Evolutionary conservation across 2,113 vertebrate species (phyloP), one percentile per base, ranked within the genome.

Genomic region (Catagonus wagneri): DNA sequence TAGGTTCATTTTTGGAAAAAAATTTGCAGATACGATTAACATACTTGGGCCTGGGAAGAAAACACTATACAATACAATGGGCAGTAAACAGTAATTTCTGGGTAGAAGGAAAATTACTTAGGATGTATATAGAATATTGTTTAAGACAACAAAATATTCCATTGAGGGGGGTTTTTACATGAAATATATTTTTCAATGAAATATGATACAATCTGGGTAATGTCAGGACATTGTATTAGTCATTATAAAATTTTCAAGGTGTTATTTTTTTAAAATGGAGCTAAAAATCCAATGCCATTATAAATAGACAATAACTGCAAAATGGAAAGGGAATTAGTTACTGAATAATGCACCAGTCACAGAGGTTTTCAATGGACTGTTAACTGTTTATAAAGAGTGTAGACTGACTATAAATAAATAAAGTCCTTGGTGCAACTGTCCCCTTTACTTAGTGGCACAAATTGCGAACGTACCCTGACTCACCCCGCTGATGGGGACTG

Each of bases 211-310:
- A 85, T 97, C 84, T 95, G 69, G 34, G 36, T 74, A 95, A 96
- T 93, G 50, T 76, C 25, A 95, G 81, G 25, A 39, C 44, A 90
- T 68, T 12, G 3, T 83, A 94, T 96, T 96, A 93, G 96, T 97
- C 97, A 96, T 84, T 95, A 97, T 96, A 98, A 98, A 92, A 98
- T 94, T 98, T 98, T 92, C 61, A 97, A 96, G 93, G 44, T 65
- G 9, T 89, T 90, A 86, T 91, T 95, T 71, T 94, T 96, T 93
- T 96, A 66, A 96, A 97, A 97, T 83, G 29, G 29, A 95, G 29
- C 83, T 98, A 93, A 96, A 98, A 97, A 97, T 97, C 94, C 75
- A 94, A 89, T 97, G 25, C 65, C 84, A 94, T 96, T 90, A 88
- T 96, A 97, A 97, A 97, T 34, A 97, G 78, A 97, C 72, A 97